Evolutionary conservation across 2,113 vertebrate species (phyloP).

Genomic region (Mus pahari): DNA sequence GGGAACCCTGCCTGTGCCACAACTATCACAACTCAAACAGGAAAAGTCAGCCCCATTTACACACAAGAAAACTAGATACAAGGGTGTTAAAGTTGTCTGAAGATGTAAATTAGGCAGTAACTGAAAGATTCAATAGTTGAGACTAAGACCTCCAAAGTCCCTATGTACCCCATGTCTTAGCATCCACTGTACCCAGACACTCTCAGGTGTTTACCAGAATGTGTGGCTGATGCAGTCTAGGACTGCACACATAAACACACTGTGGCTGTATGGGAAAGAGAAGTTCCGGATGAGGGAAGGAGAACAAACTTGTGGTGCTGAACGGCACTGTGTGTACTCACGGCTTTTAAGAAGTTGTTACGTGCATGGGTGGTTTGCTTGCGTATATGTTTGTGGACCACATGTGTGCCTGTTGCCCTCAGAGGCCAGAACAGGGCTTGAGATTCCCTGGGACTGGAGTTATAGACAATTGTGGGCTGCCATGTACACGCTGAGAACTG

Average conservation of each 20-base stretch:
- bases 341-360: background rate
- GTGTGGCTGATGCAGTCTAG: background rate
- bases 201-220: background rate
- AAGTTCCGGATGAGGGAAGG: background rate
- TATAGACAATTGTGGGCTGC: background rate
- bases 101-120: slow-evolving; percentile 15
- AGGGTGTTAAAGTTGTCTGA: background rate
- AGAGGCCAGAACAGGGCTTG: background rate
- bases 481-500: background rate
- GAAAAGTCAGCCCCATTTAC: background rate
- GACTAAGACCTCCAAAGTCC: background rate
- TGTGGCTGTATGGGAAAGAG: background rate
- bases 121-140: slow-evolving; percentile 2
- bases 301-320: background rate
- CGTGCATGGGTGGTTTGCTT: background rate
- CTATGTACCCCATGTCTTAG: accelerated
- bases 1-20: background rate
- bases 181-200: background rate
- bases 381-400: background rate
- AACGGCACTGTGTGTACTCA: background rate
- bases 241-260: background rate
- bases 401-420: background rate
- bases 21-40: background rate
- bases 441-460: background rate
- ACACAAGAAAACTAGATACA: background rate